Evolutionary conservation across 2,113 vertebrate genomes (phyloP).

Genomic region (Aythya baeri): DNA sequence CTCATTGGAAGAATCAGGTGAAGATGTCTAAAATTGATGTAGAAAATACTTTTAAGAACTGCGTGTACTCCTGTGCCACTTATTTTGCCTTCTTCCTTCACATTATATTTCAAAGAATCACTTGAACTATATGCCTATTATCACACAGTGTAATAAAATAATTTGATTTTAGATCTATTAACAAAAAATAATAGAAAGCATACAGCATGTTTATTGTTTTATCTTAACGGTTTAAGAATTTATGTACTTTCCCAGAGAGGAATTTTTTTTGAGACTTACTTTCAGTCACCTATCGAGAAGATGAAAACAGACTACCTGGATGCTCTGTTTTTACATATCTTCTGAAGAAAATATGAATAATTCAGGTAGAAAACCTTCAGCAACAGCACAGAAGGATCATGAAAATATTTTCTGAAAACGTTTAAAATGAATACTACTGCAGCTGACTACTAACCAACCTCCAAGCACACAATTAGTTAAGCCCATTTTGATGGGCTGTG

Average conservation of each 20-base stretch:
- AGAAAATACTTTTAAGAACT: conserved; percentile 16
- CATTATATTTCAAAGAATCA: not conserved
- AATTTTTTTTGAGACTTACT: not conserved
- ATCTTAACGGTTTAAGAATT: not conserved
- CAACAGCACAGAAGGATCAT: accelerated
- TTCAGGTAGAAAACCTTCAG: not conserved
- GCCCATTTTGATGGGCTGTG: not conserved
- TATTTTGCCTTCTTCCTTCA: not conserved
- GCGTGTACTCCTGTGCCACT: not conserved
- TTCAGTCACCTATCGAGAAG: not conserved
- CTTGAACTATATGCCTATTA: not conserved
- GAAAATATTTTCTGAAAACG: not conserved
- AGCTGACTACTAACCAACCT: not conserved
- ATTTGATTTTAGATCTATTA: not conserved
- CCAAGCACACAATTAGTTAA: not conserved
- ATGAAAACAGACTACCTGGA: not conserved
- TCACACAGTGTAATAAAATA: not conserved
- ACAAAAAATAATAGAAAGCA: not conserved
- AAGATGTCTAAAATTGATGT: conserved; percentile 85
- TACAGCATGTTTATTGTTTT: no score
- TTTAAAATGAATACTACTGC: not conserved
- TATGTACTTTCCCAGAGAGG: not conserved
- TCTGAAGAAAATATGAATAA: not conserved
- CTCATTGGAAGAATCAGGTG: conserved; percentile 99
- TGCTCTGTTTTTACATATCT: not conserved